Evolutionary conservation across 2,888 invertebrate genomes (phyloP).

Genomic region (Drosophila eohydei): DNA sequence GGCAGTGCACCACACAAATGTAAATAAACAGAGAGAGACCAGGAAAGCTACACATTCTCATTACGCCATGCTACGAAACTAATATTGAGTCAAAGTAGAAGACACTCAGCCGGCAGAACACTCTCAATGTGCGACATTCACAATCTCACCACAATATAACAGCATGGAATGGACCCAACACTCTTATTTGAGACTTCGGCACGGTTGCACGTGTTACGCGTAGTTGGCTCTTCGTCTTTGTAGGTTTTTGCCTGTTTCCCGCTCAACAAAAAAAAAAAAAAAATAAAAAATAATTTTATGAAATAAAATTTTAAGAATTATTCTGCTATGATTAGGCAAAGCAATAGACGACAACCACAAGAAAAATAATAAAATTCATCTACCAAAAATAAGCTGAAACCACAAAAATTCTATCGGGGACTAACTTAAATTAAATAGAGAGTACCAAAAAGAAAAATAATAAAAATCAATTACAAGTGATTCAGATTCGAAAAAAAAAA

Average conservation of each 20-base stretch:
- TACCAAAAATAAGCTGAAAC: slow-evolving; percentile 37
- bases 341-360: slow-evolving; percentile 37
- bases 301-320: slow-evolving; percentile 22
- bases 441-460: background rate
- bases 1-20: slow-evolving; percentile 43
- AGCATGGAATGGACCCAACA: slow-evolving; percentile 18
- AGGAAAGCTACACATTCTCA: slow-evolving; percentile 19
- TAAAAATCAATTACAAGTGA: slow-evolving; percentile 13
- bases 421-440: slow-evolving; percentile 11
- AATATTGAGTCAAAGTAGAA: slow-evolving; percentile 16
- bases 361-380: slow-evolving; percentile 11
- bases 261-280: slow-evolving; percentile 55
- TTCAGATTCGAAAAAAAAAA: background rate
- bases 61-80: slow-evolving; percentile 42
- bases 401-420: slow-evolving; percentile 24
- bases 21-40: slow-evolving; percentile 60
- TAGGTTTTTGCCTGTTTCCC: slow-evolving; percentile 76
- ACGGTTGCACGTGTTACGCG: slow-evolving; percentile 60
- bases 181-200: slow-evolving; percentile 50
- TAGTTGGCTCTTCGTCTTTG: slow-evolving; percentile 72
- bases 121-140: slow-evolving; percentile 18
- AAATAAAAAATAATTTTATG: slow-evolving; percentile 26
- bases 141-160: slow-evolving; percentile 21
- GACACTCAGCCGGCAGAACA: no score
- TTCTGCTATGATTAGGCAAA: slow-evolving; percentile 34